Evolutionary conservation across 2,797 vertebrate species (phyloP).

Genomic region (Hydrophis major): DNA sequence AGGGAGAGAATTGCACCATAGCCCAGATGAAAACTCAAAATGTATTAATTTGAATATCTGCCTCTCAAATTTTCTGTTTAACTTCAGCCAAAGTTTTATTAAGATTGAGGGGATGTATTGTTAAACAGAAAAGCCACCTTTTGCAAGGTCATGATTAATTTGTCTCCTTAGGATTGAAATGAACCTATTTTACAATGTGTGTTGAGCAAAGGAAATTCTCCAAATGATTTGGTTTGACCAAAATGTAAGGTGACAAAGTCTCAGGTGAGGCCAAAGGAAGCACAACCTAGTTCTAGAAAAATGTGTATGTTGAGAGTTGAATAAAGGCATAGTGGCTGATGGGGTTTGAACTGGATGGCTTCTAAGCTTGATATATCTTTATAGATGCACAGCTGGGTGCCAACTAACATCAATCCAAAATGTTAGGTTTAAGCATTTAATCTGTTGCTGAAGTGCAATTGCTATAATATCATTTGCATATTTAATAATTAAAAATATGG

Average conservation of each 20-base stretch:
- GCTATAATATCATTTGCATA: not conserved
- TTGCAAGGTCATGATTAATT: not conserved
- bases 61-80: not conserved
- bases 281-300: not conserved
- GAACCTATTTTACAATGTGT: not conserved
- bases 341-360: not conserved
- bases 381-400: not conserved
- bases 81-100: not conserved
- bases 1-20: not conserved
- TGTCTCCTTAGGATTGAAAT: not conserved
- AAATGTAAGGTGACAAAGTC: not conserved
- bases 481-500: not conserved
- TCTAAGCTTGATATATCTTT: not conserved
- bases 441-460: not conserved
- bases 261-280: not conserved
- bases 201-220: not conserved
- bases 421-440: not conserved
- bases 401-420: not conserved
- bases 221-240: not conserved
- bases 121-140: not conserved
- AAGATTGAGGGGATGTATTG: not conserved
- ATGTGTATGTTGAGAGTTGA: not conserved
- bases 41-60: not conserved
- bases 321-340: not conserved
- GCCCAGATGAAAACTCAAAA: not conserved